A percentile compares a stretch with the other conserved stretches of the same genome.
Conservation (phyloP, 1,140 invertebrate genomes). For the Drosophila guanche region DNA sequence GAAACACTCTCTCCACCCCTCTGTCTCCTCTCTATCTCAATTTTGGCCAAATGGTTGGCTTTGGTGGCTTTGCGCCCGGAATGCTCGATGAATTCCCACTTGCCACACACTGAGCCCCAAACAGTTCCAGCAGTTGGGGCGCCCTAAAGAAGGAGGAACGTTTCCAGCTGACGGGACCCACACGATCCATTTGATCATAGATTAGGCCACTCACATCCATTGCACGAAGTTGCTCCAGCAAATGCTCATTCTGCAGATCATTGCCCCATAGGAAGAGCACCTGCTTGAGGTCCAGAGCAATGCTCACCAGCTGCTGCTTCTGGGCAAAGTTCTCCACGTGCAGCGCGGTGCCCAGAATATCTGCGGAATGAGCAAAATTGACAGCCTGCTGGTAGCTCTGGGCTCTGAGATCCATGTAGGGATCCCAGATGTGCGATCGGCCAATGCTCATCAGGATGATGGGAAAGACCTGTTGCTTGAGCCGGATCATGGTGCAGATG, state of each 20-base stretch:
- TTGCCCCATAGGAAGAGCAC: constrained; percentile 98
- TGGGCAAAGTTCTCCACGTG: constrained; percentile 92
- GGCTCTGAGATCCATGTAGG: constrained; percentile 93
- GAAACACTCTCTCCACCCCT: too few species aligned
- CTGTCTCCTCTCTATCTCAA: constrained; percentile 25
- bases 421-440: constrained; percentile 89
- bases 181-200: constrained; percentile 92
- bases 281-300: constrained; percentile 89
- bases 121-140: constrained; percentile 60
- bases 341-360: constrained; percentile 93
- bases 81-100: constrained; percentile 66
- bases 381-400: constrained; percentile 90
- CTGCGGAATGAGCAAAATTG: constrained; percentile 90
- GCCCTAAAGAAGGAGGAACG: constrained; percentile 66
- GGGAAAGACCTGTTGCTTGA: constrained; percentile 97
- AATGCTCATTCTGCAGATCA: constrained; percentile 93
- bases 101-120: constrained; percentile 66
- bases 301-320: constrained; percentile 89
- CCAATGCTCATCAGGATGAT: constrained; percentile 96
- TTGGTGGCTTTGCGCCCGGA: constrained; percentile 60
- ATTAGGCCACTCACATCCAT: constrained; percentile 95
- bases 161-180: constrained; percentile 59
- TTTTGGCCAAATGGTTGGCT: constrained; percentile 73
- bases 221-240: constrained; percentile 91
- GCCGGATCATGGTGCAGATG: constrained; percentile 93